Evolutionary conservation across 2,888 invertebrate species (phyloP).

Genomic region (Parnassius smintheus): DNA sequence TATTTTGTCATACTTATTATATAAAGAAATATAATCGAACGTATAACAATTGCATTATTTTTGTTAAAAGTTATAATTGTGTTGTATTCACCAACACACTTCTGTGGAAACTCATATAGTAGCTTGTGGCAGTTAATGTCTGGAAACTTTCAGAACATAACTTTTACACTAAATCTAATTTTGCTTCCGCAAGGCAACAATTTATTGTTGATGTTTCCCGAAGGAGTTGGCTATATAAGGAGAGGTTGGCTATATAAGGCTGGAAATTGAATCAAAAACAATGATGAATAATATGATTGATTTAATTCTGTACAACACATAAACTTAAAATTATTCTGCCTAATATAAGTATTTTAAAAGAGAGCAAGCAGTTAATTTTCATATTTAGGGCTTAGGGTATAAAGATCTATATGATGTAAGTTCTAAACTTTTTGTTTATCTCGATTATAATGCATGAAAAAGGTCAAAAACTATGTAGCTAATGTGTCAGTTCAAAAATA

Average conservation of each 20-base stretch:
- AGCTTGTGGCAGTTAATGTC: not conserved
- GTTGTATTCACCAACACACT: not conserved
- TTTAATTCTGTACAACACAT: not conserved
- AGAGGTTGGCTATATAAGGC: not conserved
- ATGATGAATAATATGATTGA: not conserved
- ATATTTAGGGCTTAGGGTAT: no score
- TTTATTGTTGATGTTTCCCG: slow-evolving; percentile 1
- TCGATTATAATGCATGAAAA: no score
- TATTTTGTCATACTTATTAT: no score
- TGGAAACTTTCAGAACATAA: not conserved
- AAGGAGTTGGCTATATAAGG: not conserved
- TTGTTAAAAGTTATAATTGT: not conserved
- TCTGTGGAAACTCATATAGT: not conserved
- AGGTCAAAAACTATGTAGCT: no score
- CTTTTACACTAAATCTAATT: slow-evolving; percentile 3
- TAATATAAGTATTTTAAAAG: no score
- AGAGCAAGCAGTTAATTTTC: no score
- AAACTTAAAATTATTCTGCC: no score
- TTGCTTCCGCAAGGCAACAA: not conserved
- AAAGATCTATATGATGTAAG: no score
- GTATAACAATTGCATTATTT: not conserved
- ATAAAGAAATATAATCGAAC: not conserved
- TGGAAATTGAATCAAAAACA: not conserved
- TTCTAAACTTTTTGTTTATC: no score
- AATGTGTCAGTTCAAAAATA: no score